Conservation (phyloP, 2,888 invertebrate genomes). For the Dysmachus trigonus region DNA sequence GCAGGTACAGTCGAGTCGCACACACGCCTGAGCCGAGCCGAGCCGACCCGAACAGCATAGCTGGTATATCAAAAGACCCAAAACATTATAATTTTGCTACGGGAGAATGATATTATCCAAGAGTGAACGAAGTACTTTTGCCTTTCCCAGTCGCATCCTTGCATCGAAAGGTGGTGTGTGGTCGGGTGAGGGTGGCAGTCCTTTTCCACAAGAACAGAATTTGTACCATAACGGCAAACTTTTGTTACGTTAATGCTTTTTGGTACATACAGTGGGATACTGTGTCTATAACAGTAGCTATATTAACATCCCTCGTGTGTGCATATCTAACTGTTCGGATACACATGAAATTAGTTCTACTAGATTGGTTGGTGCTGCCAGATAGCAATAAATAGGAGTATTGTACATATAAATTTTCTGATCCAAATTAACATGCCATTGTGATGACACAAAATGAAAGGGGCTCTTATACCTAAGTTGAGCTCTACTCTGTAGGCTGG, state of each 20-base stretch:
- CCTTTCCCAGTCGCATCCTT: conserved; percentile 17
- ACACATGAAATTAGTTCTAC: conserved; percentile 20
- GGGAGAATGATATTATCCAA: conserved; percentile 33
- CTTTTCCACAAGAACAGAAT: conserved; percentile 15
- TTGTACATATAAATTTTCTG: neutral
- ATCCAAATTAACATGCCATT: neutral
- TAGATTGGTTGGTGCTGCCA: conserved; percentile 5
- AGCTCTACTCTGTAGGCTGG: neutral
- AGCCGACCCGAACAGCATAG: neutral
- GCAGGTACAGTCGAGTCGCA: conserved; percentile 6
- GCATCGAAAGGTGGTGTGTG: neutral
- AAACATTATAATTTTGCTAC: conserved; percentile 28
- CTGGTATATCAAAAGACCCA: conserved; percentile 26
- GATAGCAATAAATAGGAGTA: neutral
- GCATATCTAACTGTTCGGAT: conserved; percentile 9
- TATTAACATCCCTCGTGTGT: neutral
- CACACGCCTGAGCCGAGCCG: neutral
- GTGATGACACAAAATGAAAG: neutral
- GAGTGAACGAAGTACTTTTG: neutral
- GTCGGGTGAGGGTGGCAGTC: neutral
- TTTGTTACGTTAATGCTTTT: conserved; percentile 38
- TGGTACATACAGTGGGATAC: neutral
- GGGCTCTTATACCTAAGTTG: neutral
- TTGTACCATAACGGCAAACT: conserved; percentile 29
- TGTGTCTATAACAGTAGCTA: neutral